Base-by-base conservation (phyloP, 2,888 invertebrate genomes). In the Nymphalis urticae region DNA sequence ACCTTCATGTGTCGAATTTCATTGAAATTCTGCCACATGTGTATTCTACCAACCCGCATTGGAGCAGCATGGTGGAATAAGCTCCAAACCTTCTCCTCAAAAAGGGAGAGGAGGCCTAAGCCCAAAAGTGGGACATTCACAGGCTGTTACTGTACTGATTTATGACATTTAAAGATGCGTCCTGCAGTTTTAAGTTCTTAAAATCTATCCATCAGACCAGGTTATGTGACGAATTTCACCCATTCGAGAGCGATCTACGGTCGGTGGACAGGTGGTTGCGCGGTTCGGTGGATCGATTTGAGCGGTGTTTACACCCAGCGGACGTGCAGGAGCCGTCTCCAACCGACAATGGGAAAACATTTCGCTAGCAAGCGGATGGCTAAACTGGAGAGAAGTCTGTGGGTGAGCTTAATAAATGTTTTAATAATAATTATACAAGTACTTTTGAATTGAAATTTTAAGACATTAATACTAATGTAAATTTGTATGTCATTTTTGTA, bases 321-420 rank as follows among this genome's bases (percentile, higher is more conserved):
- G 9, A 76, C 82, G 0, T 90, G 89, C 72, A 78, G 90, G 10
- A 85, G 81, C 76, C 73, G 76, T 5, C 63, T 75, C 64, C 77
- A 77, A 2, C 81, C 89, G 1, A 71, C 81, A 59, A 75, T 80
- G 62, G 90, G 90, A 50, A 68, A 68, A 6, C 87, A 88, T 72
- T 87, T 80, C 72, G 86, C 78, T 65, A 89, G 90, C 81, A 85
- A 85, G 75, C 75, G 87, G 32, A 86, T 88, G 86, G 87, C 88
- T 1, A 84, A 83, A 69, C 79, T 88, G 0, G 87, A 88, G 68
- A 78, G 78, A 75, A 75, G 80, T 0, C 73, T 86, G 4, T 69
- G 69, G 73, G 85, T 84, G 48, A 64, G 74, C 32, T 27, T 13
- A 10, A 27, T 42, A 58, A 36, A 4, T 17, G n/a, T n/a, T 58